These are phyloP conservation scores for Chrysocyon brachyurus DNA, from an alignment of 2,797 vertebrate species.

Conservation along the genomic window DNA sequence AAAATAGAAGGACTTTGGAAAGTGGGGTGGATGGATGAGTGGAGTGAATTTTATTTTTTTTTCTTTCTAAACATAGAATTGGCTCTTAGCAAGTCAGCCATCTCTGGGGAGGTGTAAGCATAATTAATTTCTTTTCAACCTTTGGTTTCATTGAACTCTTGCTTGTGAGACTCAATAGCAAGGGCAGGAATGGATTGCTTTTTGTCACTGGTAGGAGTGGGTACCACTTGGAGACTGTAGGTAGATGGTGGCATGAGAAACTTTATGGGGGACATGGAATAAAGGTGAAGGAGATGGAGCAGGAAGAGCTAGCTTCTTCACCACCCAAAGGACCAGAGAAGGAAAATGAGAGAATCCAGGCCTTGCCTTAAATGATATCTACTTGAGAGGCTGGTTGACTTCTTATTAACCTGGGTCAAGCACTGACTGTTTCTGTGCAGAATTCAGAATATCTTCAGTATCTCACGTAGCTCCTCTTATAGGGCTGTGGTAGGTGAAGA, in stretches of 20 bases:
- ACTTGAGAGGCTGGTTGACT: neutral
- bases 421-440: neutral
- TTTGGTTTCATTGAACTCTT: constrained; percentile 61
- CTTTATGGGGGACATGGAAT: neutral
- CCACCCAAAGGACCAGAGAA: neutral
- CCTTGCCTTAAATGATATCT: neutral
- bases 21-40: neutral
- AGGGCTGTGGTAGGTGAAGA: neutral
- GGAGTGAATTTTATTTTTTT: constrained; percentile 11
- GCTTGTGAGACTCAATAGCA: constrained; percentile 1
- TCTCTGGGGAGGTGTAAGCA: constrained; percentile 51
- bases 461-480: neutral
- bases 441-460: neutral
- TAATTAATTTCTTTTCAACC: constrained; percentile 64
- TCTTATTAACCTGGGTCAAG: neutral
- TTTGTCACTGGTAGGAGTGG: neutral
- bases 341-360: neutral
- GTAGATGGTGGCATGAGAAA: neutral
- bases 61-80: constrained; percentile 38
- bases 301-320: constrained; percentile 30
- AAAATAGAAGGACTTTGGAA: neutral
- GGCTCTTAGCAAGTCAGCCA: neutral
- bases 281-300: neutral
- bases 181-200: constrained; percentile 42
- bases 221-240: neutral